Conservation (phyloP, 2,797 vertebrate species). For the Antrozous pallidus region DNA sequence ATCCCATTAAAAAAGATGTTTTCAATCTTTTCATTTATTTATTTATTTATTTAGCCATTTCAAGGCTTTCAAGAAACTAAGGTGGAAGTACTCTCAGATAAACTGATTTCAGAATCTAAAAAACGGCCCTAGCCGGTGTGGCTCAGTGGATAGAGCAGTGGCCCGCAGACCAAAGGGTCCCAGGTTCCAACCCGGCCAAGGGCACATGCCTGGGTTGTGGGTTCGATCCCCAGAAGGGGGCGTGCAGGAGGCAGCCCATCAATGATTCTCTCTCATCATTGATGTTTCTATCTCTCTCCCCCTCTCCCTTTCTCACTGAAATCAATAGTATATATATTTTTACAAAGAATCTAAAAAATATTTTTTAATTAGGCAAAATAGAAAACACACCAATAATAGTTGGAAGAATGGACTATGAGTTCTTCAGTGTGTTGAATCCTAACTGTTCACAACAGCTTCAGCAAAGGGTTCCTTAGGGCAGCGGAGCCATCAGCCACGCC, state of each 20-base stretch:
- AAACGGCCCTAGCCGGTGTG: too few species aligned
- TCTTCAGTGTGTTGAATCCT: neutral
- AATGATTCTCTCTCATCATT: too few species aligned
- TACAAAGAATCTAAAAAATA: neutral
- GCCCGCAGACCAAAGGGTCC: too few species aligned
- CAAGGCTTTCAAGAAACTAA: slow-evolving; percentile 18
- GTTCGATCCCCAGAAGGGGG: too few species aligned
- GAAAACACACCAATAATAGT: neutral
- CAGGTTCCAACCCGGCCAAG: too few species aligned
- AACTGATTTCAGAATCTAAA: neutral
- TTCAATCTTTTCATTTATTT: neutral
- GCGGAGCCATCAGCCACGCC: neutral
- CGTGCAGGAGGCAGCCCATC: too few species aligned
- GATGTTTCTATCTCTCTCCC: too few species aligned
- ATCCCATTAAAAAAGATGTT: slow-evolving; percentile 26
- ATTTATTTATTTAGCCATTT: neutral
- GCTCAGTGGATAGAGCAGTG: too few species aligned
- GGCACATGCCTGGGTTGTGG: too few species aligned
- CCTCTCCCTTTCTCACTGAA: too few species aligned
- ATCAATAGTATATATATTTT: too few species aligned
- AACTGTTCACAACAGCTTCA: neutral
- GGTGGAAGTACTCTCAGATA: neutral
- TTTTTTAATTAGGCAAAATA: neutral
- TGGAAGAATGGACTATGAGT: neutral
- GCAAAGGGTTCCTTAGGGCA: neutral